A percentile compares a stretch with the other conserved stretches of the same genome.
phyloP scores from a whole-genome alignment of 2,888 invertebrate species.

The Diarsia brunnea region DNA sequence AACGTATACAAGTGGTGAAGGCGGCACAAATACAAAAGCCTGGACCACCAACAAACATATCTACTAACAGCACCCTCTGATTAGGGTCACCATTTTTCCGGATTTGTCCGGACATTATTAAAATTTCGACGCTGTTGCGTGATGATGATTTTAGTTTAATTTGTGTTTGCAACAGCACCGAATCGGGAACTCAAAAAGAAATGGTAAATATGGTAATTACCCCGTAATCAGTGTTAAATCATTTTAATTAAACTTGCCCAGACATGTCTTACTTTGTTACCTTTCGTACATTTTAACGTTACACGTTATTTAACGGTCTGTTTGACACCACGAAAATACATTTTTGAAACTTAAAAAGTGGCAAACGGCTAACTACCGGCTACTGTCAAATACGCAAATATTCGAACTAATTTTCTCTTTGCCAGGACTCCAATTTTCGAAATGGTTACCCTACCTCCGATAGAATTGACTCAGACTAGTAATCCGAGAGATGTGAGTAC shows the following conservation, averaged over 20 bases:
- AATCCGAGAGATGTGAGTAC: constrained; percentile 66
- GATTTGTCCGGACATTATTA: neutral
- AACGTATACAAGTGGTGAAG: constrained; percentile 24
- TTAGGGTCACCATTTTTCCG: neutral
- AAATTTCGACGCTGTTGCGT: no score
- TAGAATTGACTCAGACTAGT: constrained; percentile 63
- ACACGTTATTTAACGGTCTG: neutral
- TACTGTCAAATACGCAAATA: neutral
- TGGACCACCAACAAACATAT: constrained; percentile 29
- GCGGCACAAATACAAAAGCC: constrained; percentile 46
- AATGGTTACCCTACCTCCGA: constrained; percentile 34
- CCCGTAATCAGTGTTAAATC: no score
- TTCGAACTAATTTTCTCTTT: neutral
- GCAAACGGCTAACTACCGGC: neutral
- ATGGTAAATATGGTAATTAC: no score
- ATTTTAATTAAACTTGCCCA: no score
- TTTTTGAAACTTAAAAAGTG: neutral
- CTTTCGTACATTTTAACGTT: no score
- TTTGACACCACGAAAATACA: neutral
- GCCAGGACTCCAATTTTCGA: neutral
- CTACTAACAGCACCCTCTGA: constrained; percentile 30
- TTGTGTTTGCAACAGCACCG: no score
- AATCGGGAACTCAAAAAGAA: no score
- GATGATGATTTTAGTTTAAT: no score
- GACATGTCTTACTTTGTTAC: neutral